Base-by-base conservation (phyloP, 2,888 invertebrate genomes). In the Macaria notata region DNA sequence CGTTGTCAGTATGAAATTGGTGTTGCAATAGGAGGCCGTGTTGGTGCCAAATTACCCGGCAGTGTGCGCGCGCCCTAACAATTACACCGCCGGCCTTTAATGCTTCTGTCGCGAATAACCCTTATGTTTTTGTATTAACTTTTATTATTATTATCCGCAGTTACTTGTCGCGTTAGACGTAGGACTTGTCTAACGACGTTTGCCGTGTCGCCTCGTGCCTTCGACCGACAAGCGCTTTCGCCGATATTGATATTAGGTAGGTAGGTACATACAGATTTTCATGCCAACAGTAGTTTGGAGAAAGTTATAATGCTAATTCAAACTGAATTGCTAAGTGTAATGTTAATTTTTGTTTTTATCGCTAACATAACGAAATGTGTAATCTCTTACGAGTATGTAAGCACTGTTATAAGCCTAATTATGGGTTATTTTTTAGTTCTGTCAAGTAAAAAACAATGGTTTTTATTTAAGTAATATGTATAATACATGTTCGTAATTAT, bases 11-110 rank as follows among this genome's bases (percentile, higher is more conserved):
- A 74, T 72, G 71, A 71, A 75, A 80, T 79, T 77, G 77, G 72
- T 75, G 75, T 76, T 73, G 75, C 75, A 73, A 71, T 78, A 76
- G 75, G 72, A 78, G 61, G 67, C 73, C 64, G 69, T 69, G 79
- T 74, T 71, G 71, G 50, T 79, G 81, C 83, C 83, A 83, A 82
- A 83, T 79, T 76, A 75, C 75, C 66, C 65, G 47, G 62, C 59
- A 49, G 63, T 66, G 63, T 67, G 63, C 48, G 59, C 51, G 54
- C 66, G 61, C 70, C 74, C 71, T 70, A 65, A 77, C 75, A 77
- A 76, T 78, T 78, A 78, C 62, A 72, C 62, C 65, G 61, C 56
- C 65, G 65, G 64, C 65, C 68, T 72, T 76, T 74, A 74, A 72
- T 66, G 68, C 65, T 64, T 67, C 59, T 66, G 61, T 66, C 63